Base-by-base conservation (phyloP, 2,797 vertebrate genomes). In the Enteromius afrohamiltoni region DNA sequence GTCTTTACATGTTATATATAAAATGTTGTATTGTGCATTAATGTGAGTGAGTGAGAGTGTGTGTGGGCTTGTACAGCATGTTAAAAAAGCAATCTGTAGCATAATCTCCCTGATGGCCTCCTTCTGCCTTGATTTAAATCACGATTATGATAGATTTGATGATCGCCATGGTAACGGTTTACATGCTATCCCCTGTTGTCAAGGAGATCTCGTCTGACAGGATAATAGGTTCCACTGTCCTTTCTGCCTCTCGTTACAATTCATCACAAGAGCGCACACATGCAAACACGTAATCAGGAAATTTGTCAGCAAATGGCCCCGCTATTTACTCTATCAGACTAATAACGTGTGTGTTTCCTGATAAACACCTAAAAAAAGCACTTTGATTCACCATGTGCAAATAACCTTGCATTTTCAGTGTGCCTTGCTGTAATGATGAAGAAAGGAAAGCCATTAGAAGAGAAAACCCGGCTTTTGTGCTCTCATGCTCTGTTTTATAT, bases 121-220 rank as follows among this genome's bases (percentile, higher is more conserved):
- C 26, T 62, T 37, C 10, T 45, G 64, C 26, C 42, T 80, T 51
- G 62, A 79, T 79, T 51, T 68, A 31, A 79, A 68, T 68, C 42
- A 47, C n/a, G 37, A 40, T 40, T 40, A 40, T 40, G 37, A 40
- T 40, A 40, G 37, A 40, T 40, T 40, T 40, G 37, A 40, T 40
- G 37, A 40, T 95, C 88, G 53, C 94, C 93, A 95, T 95, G 93
- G 95, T 91, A 95, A 95, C 93, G 83, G 89, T 92, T 92, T 89
- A 84, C 90, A 92, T 93, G 92, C 92, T 91, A 91, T 87, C 78
- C 81, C 80, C 86, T 88, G 95, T 95, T 85, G 93, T 91, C 92
- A 94, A 89, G 94, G 93, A 90, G 93, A 94, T 92, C 53, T 84
- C 74, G 80, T 85, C 89, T 90, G 86, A 88, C 49, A 85, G 85